A percentile compares a stretch with the other conserved stretches of the same genome.
Evolutionary conservation across 2,113 vertebrate genomes (phyloP).

Genomic region (Rhombomys opimus): DNA sequence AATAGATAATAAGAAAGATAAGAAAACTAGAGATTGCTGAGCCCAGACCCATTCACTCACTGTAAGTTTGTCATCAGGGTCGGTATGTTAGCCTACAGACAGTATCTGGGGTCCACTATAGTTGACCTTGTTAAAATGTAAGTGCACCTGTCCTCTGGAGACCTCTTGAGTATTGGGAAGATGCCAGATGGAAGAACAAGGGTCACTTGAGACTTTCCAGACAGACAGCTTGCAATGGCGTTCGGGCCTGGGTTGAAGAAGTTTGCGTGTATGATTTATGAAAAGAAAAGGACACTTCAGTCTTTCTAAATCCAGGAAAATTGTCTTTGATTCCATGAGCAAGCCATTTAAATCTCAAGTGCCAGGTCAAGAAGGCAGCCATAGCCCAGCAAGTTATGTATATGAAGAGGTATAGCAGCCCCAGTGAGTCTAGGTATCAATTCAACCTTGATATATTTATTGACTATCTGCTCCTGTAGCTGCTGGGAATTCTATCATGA

Average conservation of each 20-base stretch:
- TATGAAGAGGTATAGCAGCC: not conserved
- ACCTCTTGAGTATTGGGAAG: not conserved
- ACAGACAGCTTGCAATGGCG: not conserved
- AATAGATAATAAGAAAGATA: not conserved
- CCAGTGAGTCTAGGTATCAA: not conserved
- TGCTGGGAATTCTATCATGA: not conserved
- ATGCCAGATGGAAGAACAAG: not conserved
- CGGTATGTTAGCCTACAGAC: not conserved
- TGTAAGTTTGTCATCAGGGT: not conserved
- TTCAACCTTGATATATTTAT: not conserved
- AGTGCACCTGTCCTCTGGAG: not conserved
- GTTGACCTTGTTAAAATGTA: not conserved
- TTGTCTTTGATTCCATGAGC: not conserved
- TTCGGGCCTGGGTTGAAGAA: not conserved
- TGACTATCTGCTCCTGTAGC: not conserved
- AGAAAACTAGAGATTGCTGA: not conserved
- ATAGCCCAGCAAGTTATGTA: too few relatives aligned
- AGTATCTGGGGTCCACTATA: too few relatives aligned
- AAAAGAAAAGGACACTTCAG: not conserved
- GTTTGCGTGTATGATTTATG: not conserved
- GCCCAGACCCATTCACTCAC: not conserved
- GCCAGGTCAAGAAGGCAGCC: not conserved
- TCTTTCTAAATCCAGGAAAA: not conserved
- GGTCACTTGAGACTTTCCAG: not conserved
- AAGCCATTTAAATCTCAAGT: not conserved